Conservation (phyloP, 2,888 invertebrate species). For the Xanthorhoe designata region DNA sequence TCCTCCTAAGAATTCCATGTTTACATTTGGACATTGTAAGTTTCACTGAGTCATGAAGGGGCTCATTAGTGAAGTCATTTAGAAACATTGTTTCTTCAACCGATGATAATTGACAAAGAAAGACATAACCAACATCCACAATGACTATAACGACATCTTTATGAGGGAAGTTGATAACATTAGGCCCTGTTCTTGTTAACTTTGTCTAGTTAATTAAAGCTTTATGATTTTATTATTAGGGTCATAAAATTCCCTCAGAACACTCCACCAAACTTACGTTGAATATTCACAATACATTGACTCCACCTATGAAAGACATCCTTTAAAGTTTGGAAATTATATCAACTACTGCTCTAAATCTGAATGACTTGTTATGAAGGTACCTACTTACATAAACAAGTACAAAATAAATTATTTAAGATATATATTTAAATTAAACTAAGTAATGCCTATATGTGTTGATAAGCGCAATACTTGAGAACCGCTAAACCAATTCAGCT, state of each 20-base stretch:
- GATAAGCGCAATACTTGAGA: too few relatives aligned
- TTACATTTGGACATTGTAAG: slow-evolving; percentile 4
- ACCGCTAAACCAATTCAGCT: too few relatives aligned
- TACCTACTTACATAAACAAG: too few relatives aligned
- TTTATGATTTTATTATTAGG: slow-evolving; percentile 39
- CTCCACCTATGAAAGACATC: slow-evolving; percentile 46
- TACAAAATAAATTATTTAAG: too few relatives aligned
- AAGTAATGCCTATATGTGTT: too few relatives aligned
- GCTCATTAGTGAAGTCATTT: slow-evolving; percentile 19
- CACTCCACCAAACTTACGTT: slow-evolving; percentile 49
- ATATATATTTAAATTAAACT: too few relatives aligned
- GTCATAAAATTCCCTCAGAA: slow-evolving; percentile 47
- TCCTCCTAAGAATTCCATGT: slow-evolving; percentile 11
- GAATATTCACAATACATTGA: slow-evolving; percentile 57
- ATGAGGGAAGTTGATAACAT: slow-evolving; percentile 24
- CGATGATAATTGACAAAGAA: slow-evolving; percentile 17
- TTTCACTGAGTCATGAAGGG: slow-evolving; percentile 2
- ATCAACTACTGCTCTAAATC: too few relatives aligned
- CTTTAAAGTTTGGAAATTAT: too few relatives aligned
- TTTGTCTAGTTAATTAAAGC: slow-evolving; percentile 37
- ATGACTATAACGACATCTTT: slow-evolving; percentile 21
- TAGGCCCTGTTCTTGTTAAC: slow-evolving; percentile 36
- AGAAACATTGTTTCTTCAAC: slow-evolving; percentile 11
- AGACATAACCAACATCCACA: slow-evolving; percentile 22
- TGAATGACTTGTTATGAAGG: too few relatives aligned